Conservation (phyloP, 2,888 invertebrate species). For the Drosophila mulleri region DNA sequence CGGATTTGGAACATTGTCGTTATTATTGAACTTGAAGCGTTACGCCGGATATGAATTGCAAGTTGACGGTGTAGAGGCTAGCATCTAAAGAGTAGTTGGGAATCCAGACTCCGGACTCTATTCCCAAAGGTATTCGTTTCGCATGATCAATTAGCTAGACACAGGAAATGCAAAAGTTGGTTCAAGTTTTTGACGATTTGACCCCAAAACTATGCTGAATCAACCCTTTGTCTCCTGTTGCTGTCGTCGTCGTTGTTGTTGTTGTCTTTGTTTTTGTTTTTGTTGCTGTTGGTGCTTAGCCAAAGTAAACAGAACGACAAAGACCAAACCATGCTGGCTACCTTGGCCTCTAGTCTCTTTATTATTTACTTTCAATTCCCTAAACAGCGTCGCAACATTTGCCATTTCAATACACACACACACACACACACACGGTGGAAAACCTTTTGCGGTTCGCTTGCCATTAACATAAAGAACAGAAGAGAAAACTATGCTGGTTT, state of each 20-base stretch:
- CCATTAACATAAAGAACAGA: slow-evolving; percentile 70
- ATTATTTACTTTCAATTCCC: slow-evolving; percentile 79
- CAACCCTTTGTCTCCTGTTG: slow-evolving; percentile 42
- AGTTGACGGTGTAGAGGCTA: neutral
- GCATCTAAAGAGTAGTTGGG: neutral
- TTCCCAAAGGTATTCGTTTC: slow-evolving; percentile 50
- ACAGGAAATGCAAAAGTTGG: slow-evolving; percentile 47
- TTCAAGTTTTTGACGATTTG: slow-evolving; percentile 42
- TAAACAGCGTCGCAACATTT: slow-evolving; percentile 60
- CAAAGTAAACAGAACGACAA: slow-evolving; percentile 6
- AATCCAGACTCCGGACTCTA: neutral
- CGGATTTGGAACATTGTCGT: slow-evolving; percentile 40
- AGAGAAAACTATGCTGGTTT: slow-evolving; percentile 39
- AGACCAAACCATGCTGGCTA: slow-evolving; percentile 2
- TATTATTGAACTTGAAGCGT: slow-evolving; percentile 37
- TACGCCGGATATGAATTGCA: slow-evolving; percentile 50
- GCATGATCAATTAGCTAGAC: slow-evolving; percentile 70
- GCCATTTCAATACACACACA: slow-evolving; percentile 45
- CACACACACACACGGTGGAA: slow-evolving; percentile 13
- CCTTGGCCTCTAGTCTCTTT: slow-evolving; percentile 25
- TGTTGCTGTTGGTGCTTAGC: slow-evolving; percentile 6
- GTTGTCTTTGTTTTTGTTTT: neutral
- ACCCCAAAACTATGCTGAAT: slow-evolving; percentile 37
- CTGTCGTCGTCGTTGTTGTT: neutral
- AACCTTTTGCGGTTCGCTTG: slow-evolving; percentile 65